Evolutionary conservation across 2,113 vertebrate species (phyloP).

Genomic region (Ptilonorhynchus violaceus): DNA sequence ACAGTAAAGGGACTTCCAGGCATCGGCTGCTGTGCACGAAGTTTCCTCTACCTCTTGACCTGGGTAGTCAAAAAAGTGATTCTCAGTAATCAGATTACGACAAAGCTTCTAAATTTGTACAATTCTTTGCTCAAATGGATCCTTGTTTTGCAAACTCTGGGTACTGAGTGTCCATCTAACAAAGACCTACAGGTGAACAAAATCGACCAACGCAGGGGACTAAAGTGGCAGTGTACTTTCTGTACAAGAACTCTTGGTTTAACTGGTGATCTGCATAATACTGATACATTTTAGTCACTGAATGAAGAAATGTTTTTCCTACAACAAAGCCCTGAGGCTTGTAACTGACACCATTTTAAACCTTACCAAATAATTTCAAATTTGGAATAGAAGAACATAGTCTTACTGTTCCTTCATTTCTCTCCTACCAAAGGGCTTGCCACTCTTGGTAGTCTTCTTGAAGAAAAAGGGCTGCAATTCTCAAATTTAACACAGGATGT

Average conservation of each 20-base stretch:
- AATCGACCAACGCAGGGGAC: accelerated
- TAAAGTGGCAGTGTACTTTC: background rate
- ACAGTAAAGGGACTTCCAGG: background rate
- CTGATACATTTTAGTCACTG: background rate
- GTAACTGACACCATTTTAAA: background rate
- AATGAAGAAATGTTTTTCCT: background rate
- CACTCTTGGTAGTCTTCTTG: accelerated
- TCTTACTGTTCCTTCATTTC: background rate
- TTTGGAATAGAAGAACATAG: background rate
- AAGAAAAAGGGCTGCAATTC: background rate
- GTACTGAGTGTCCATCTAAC: background rate
- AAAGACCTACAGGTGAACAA: background rate
- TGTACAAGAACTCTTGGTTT: background rate
- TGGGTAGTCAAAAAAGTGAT: background rate
- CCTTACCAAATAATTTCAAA: background rate
- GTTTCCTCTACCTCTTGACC: background rate
- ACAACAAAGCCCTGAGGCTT: background rate
- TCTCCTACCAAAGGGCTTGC: background rate
- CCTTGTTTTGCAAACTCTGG: background rate
- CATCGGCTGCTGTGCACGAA: background rate
- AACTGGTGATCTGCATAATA: background rate
- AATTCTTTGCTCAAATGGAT: background rate
- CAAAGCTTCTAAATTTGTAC: background rate
- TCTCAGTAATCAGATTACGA: background rate
- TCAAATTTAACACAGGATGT: background rate